phyloP scores from a whole-genome alignment of 2,888 invertebrate species.

The Pterobdella sp. region DNA sequence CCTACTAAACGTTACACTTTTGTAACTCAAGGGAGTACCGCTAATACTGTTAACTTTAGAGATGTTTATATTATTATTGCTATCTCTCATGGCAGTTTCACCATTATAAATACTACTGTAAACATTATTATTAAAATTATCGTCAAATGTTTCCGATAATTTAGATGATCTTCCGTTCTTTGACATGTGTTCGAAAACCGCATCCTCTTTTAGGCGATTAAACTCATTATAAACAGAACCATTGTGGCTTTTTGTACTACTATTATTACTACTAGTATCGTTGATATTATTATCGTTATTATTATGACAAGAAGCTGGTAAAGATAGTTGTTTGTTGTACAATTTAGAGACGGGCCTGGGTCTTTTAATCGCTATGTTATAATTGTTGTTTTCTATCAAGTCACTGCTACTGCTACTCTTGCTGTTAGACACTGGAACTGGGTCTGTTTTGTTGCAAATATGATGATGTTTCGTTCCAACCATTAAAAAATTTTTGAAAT shows the following conservation, averaged over 20 bases:
- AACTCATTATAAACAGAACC: not conserved
- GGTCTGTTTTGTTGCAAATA: too few species aligned
- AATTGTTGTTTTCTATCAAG: constrained; percentile 4
- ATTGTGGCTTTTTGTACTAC: not conserved
- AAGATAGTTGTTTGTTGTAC: constrained; percentile 6
- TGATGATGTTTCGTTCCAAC: too few species aligned
- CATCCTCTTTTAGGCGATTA: not conserved
- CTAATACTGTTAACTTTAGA: not conserved
- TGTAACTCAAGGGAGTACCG: not conserved
- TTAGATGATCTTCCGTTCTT: too few species aligned
- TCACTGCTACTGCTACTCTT: not conserved
- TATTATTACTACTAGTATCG: not conserved
- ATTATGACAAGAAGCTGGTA: not conserved
- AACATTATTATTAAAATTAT: not conserved
- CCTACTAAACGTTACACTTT: not conserved
- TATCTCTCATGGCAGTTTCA: not conserved
- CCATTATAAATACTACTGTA: not conserved
- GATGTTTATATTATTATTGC: not conserved
- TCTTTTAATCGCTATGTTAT: constrained; percentile 6
- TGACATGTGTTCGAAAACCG: too few species aligned
- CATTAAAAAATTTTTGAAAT: too few species aligned
- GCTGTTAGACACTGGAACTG: constrained; percentile 9
- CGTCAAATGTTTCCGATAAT: too few species aligned
- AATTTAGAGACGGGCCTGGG: constrained; percentile 1
- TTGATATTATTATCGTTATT: not conserved